These are phyloP conservation scores for Cactoblastis cactorum DNA, from an alignment of 2,888 invertebrate genomes.

Conservation along the genomic window DNA sequence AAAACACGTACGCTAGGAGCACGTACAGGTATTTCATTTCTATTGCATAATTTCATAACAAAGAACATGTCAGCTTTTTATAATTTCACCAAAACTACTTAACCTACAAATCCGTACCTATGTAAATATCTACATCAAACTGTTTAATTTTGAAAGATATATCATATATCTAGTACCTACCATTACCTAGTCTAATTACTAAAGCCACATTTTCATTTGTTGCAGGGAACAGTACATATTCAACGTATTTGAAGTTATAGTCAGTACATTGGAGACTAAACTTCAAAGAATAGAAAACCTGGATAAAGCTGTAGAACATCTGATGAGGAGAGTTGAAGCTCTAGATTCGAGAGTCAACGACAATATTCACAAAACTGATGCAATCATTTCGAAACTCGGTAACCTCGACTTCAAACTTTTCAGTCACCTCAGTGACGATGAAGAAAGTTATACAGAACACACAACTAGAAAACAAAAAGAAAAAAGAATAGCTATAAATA, in stretches of 20 bases:
- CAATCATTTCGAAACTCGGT: constrained; percentile 87
- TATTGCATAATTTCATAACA: constrained; percentile 42
- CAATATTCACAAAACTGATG: constrained; percentile 91
- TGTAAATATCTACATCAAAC: too few relatives aligned
- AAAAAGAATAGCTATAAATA: constrained; percentile 36
- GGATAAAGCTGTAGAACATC: constrained; percentile 91
- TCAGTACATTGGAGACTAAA: constrained; percentile 92
- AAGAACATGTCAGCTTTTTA: constrained; percentile 11
- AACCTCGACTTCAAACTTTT: constrained; percentile 88
- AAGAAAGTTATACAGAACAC: constrained; percentile 53
- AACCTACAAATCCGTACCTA: too few relatives aligned
- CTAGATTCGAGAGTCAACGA: constrained; percentile 89
- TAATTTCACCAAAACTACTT: too few relatives aligned
- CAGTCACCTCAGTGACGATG: constrained; percentile 69
- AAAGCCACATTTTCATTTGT: constrained; percentile 60
- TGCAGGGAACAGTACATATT: constrained; percentile 92
- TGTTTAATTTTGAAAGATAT: too few relatives aligned
- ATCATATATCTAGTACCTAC: too few relatives aligned
- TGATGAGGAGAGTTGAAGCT: constrained; percentile 91
- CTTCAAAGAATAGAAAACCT: constrained; percentile 92
- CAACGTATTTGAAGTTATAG: constrained; percentile 93
- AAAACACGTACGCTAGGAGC: not conserved
- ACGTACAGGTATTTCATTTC: constrained; percentile 32
- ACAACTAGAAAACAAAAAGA: constrained; percentile 33
- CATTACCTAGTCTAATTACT: too few relatives aligned